Percentiles rank a stretch among this genome's conserved stretches.
These are phyloP conservation scores for Holocentrus rufus DNA, from an alignment of 2,797 vertebrate genomes.

Conservation along the genomic window DNA sequence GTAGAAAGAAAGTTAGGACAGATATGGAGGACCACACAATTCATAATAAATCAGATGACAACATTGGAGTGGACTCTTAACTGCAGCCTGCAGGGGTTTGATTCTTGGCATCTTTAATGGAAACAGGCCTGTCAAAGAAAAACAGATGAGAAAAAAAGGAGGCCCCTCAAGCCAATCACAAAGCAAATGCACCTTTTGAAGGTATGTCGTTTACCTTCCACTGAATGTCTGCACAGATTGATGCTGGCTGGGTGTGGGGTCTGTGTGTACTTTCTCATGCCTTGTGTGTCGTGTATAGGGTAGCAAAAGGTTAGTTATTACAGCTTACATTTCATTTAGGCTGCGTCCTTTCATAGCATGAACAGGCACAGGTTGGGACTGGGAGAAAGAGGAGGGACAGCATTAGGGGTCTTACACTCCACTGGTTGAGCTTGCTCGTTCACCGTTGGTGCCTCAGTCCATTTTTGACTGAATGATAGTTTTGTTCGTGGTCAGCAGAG, in stretches of 20 bases:
- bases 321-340: conserved; percentile 84
- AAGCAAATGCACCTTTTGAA: conserved; percentile 65
- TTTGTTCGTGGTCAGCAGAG: conserved; percentile 96
- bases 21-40: conserved; percentile 31
- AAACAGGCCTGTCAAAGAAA: conserved; percentile 67
- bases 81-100: conserved; percentile 65
- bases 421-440: conserved; percentile 84
- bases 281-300: conserved; percentile 6
- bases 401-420: conserved; percentile 87
- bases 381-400: conserved; percentile 66
- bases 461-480: conserved; percentile 93
- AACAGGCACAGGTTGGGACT: conserved; percentile 83
- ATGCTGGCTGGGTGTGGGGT: conserved; percentile 1
- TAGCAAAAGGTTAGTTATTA: conserved; percentile 69
- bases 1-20: conserved; percentile 26
- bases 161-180: conserved; percentile 60
- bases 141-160: conserved; percentile 66
- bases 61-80: conserved; percentile 64
- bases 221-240: conserved; percentile 20
- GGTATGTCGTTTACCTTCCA: conserved; percentile 59
- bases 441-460: conserved; percentile 88
- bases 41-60: conserved; percentile 60
- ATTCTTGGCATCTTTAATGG: conserved; percentile 69
- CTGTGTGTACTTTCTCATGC: conserved; percentile 10
- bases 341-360: conserved; percentile 82